phyloP scores from a whole-genome alignment of 2,113 vertebrate species.

The Bubalus kerabau region DNA sequence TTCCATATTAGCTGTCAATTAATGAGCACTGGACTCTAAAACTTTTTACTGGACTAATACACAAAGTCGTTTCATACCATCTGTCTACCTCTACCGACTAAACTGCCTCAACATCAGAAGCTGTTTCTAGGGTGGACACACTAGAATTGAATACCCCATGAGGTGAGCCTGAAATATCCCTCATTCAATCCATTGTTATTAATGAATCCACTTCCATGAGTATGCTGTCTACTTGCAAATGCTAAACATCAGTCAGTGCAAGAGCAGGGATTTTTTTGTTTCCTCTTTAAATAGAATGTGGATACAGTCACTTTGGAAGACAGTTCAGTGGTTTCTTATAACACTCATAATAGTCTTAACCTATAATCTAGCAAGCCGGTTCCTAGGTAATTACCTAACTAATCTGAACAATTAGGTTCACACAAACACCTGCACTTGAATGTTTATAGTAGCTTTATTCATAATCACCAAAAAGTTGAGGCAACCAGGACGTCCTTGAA shows the following conservation, averaged over 20 bases:
- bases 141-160: not conserved
- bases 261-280: not conserved
- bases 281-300: not conserved
- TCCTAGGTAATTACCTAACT: not conserved
- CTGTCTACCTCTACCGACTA: not conserved
- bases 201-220: constrained; percentile 37
- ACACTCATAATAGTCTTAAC: not conserved
- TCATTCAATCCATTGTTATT: constrained; percentile 41
- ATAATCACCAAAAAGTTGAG: not conserved
- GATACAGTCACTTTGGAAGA: not conserved
- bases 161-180: not conserved
- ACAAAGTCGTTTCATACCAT: not conserved
- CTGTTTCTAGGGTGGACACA: not conserved
- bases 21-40: not conserved
- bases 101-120: constrained; percentile 30
- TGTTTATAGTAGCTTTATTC: not conserved
- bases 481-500: not conserved
- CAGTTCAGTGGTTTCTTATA: not conserved
- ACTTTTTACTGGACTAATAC: not conserved
- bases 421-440: not conserved
- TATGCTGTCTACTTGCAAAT: constrained; percentile 16
- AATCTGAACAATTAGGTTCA: not conserved
- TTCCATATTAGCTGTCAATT: not conserved
- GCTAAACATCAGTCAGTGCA: not conserved
- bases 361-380: not conserved